Evolutionary conservation across 53 echinoderm and acorn worm species (phyloP).

Genomic region (Mesocentrotus franciscanus): DNA sequence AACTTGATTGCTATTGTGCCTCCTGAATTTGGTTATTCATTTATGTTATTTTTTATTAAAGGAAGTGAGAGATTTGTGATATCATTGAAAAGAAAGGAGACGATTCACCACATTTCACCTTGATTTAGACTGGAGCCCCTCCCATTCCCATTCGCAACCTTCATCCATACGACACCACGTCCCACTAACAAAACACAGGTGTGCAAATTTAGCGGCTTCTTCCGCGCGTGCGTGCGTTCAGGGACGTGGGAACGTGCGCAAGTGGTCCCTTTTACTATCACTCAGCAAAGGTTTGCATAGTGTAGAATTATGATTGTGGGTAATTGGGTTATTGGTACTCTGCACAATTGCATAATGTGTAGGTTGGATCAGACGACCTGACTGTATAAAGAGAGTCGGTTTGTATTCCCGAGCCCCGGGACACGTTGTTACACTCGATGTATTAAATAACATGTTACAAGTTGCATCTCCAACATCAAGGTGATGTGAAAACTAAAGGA

Average conservation of each 20-base stretch:
- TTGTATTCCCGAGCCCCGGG: background rate
- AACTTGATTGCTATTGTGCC: background rate
- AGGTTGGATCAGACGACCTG: background rate
- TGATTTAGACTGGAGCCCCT: background rate
- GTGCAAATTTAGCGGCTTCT: constrained; percentile 12
- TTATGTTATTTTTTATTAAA: background rate
- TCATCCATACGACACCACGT: constrained; percentile 4
- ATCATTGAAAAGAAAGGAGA: background rate
- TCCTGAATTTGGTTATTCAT: background rate
- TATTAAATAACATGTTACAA: constrained; percentile 33
- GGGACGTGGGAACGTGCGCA: constrained; percentile 40
- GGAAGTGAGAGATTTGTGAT: background rate
- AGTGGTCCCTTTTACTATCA: constrained; percentile 52
- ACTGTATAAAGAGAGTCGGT: constrained; percentile 11
- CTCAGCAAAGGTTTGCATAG: constrained; percentile 44
- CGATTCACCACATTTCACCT: background rate
- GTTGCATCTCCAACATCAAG: constrained; percentile 13
- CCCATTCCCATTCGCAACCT: background rate
- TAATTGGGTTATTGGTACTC: constrained; percentile 61
- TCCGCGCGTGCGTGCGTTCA: background rate
- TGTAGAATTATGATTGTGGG: constrained; percentile 27
- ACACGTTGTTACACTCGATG: constrained; percentile 5
- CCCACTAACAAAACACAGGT: constrained; percentile 33
- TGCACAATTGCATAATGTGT: constrained; percentile 25
- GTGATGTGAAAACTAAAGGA: background rate